Percentiles rank a stretch among this genome's conserved stretches.
These are phyloP conservation scores for Drosophila kokeensis DNA, from an alignment of 2,888 invertebrate species.

Conservation along the genomic window DNA sequence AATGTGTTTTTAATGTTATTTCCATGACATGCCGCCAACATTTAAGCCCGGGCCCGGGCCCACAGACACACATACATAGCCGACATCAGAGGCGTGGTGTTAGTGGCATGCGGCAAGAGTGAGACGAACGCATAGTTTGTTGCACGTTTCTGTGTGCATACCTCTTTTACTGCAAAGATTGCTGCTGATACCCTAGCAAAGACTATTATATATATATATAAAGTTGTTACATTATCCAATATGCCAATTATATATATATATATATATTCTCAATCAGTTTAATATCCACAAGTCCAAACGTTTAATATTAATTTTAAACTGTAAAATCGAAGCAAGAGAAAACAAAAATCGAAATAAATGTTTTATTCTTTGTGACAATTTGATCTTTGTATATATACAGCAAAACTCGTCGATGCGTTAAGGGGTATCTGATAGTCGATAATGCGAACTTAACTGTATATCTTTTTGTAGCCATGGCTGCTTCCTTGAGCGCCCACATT, in stretches of 20 bases:
- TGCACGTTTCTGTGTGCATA: slow-evolving; percentile 67
- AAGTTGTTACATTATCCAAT: not conserved
- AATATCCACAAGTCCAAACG: too few species aligned
- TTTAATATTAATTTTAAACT: not conserved
- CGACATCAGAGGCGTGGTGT: not conserved
- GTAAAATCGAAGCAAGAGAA: not conserved
- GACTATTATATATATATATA: not conserved
- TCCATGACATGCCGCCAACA: slow-evolving; percentile 79
- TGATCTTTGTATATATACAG: not conserved
- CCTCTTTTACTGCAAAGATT: slow-evolving; percentile 34
- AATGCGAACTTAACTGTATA: not conserved
- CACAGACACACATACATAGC: slow-evolving; percentile 9
- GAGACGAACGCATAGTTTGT: slow-evolving; percentile 72
- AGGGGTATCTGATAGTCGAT: not conserved
- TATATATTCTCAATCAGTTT: not conserved
- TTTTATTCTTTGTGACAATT: not conserved
- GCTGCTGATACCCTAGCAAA: slow-evolving; percentile 8
- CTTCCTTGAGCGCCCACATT: slow-evolving; percentile 47
- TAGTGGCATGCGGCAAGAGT: slow-evolving; percentile 40
- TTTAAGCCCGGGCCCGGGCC: slow-evolving; percentile 70
- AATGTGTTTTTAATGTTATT: slow-evolving; percentile 82
- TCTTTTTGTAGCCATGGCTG: slow-evolving; percentile 27
- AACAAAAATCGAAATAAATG: not conserved
- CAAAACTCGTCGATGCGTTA: not conserved
- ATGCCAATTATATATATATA: not conserved